Base-by-base conservation (phyloP, 30 jellyfish, hydroid and myxozoan genomes). In the Hydractinia symbiolongicarpus region DNA sequence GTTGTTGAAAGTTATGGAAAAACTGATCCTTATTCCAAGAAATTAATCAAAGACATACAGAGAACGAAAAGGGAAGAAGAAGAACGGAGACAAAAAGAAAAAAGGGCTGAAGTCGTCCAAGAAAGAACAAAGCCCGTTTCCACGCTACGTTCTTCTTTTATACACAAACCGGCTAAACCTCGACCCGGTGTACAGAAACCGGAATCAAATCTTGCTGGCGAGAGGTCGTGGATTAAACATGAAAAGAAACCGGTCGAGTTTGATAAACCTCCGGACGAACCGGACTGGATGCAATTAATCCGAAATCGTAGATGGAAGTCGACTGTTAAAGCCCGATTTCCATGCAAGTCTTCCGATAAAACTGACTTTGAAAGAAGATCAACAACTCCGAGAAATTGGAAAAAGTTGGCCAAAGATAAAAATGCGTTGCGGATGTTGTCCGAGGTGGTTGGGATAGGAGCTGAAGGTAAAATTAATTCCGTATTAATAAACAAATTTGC, bases 351-450 rank as follows among this genome's bases (percentile, higher is more conserved):
- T 7, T 87, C 87, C 74, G 98, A 91, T 57, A 74, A 81, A 44
- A 88, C 88, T 30, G 95, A 86, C 40, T 91, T 91, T 68, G 98
- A 91, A 86, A 58, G 98, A 64, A 85, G 98, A 50, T 91, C 98
- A 50, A 91, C 98, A 9, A 91, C 98, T 5, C 98, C 98, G 13
- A 91, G 86, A 81, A 91, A 91, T 84, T 91, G 98, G 98, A 91
- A 87, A 30, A 83, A 88, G 73, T 53, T 91, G 73, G 88, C 91
- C 67, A 80, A 76, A 30, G 98, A 91, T 57, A 91, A 91, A 84
- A 82, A 91, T 53, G 93, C 96, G 30, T 86, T 86, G 68, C 83
- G 89, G 8, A 79, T 88, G 10, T 77, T 91, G 40, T 93, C 96
- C 17, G 96, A 86, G 80, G 84, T 91, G 54, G 94, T 94, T 9